Evolutionary conservation across 2,888 invertebrate species (phyloP).

Genomic region (Tortricodes alternella): DNA sequence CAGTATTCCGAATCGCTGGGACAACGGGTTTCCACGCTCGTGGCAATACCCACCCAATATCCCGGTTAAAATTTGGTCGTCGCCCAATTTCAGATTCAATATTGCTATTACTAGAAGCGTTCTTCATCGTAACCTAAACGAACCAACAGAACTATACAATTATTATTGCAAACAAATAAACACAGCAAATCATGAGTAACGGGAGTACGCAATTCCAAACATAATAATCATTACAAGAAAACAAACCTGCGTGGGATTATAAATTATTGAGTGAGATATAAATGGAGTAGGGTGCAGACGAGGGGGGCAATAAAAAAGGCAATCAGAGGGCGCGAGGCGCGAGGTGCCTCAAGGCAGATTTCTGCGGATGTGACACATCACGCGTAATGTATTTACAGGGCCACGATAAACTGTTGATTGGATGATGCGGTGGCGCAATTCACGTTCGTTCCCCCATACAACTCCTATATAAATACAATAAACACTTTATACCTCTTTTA

Average conservation of each 20-base stretch:
- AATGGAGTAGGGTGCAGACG: constrained; percentile 44
- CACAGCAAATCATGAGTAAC: neutral
- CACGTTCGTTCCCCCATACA: constrained; percentile 37
- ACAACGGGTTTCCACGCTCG: no score
- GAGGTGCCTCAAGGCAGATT: constrained; percentile 40
- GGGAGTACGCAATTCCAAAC: neutral
- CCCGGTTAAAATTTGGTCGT: no score
- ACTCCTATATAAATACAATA: constrained; percentile 18
- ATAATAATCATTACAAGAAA: constrained; percentile 22
- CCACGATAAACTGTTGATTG: constrained; percentile 52
- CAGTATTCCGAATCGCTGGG: no score
- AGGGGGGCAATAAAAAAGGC: constrained; percentile 57
- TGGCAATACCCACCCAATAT: no score
- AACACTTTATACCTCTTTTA: constrained; percentile 19
- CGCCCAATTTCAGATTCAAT: no score
- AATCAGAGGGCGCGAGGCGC: constrained; percentile 44
- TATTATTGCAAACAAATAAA: constrained; percentile 6
- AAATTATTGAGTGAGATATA: constrained; percentile 30
- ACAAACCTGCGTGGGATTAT: constrained; percentile 25
- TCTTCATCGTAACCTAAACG: neutral
- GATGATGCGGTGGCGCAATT: constrained; percentile 46
- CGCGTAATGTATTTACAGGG: constrained; percentile 52
- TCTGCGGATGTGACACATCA: constrained; percentile 48
- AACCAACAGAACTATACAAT: neutral
- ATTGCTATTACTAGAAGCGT: no score